A percentile compares a stretch with the other conserved stretches of the same genome.
phyloP scores from a whole-genome alignment of 2,888 invertebrate species.

The Aricia artaxerxes region DNA sequence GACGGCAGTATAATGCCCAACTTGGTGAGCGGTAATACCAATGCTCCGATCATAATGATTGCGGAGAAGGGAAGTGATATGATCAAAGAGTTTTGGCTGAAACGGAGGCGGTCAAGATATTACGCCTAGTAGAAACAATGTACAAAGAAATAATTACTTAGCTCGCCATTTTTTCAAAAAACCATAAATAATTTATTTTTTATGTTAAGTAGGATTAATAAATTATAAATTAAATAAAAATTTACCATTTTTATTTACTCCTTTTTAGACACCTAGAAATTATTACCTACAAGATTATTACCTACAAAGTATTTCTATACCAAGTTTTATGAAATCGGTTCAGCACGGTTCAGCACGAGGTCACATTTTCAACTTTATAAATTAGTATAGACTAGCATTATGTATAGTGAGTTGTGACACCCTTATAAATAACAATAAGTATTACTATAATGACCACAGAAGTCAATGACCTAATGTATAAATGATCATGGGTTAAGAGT shows the following conservation, averaged over 20 bases:
- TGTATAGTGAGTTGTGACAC: too few relatives aligned
- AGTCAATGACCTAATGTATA: background rate
- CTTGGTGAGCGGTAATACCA: constrained; percentile 91
- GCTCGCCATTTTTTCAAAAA: constrained; percentile 5
- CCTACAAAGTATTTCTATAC: background rate
- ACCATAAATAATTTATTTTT: background rate
- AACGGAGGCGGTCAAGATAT: constrained; percentile 73
- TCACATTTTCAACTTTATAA: too few relatives aligned
- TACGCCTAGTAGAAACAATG: constrained; percentile 54
- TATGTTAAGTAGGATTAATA: background rate
- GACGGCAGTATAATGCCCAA: constrained; percentile 94
- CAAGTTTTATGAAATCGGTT: background rate
- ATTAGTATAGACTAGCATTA: too few relatives aligned
- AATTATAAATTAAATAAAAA: background rate
- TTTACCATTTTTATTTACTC: background rate
- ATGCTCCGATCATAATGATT: constrained; percentile 93
- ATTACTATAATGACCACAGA: background rate
- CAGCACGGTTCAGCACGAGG: too few relatives aligned
- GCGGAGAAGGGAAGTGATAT: constrained; percentile 94
- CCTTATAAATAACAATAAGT: background rate
- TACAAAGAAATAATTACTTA: constrained; percentile 44
- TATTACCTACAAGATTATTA: background rate
- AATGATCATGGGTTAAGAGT: background rate
- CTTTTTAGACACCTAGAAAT: background rate
- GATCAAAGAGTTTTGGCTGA: constrained; percentile 91